Conservation (phyloP, 1,140 invertebrate genomes). For the Bombus turneri region DNA sequence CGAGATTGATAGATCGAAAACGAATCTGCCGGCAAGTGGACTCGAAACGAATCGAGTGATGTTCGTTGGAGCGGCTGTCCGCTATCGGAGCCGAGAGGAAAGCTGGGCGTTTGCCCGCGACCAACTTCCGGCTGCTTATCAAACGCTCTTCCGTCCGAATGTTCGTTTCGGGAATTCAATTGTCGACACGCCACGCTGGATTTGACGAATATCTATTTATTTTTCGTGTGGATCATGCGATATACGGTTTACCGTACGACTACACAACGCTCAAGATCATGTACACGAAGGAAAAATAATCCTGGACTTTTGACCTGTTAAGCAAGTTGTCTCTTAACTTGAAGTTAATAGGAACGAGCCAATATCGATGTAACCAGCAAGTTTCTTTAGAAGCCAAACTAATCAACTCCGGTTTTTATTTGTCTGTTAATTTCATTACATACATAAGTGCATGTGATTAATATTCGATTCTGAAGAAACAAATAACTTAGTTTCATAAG, state of each 20-base stretch:
- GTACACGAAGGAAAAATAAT: neutral
- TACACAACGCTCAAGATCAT: neutral
- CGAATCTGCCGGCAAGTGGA: constrained; percentile 44
- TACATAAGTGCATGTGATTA: neutral
- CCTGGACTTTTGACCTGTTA: neutral
- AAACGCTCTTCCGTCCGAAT: constrained; percentile 76
- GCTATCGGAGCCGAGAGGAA: constrained; percentile 62
- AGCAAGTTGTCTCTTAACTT: neutral
- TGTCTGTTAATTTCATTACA: neutral
- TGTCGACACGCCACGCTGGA: constrained; percentile 36
- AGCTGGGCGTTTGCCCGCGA: constrained; percentile 72
- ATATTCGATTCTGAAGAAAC: neutral
- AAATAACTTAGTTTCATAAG: too few relatives aligned
- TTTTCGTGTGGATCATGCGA: constrained; percentile 16
- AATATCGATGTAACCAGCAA: too few relatives aligned
- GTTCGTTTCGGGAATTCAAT: constrained; percentile 65
- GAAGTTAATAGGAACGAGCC: neutral
- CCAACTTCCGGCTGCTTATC: constrained; percentile 79
- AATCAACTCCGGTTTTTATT: neutral
- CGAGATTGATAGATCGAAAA: constrained; percentile 49
- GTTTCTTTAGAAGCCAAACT: neutral
- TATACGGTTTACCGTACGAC: neutral
- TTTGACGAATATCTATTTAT: constrained; percentile 43
- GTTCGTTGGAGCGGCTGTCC: constrained; percentile 35
- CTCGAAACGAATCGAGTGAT: constrained; percentile 37